Evolutionary conservation across 1,140 invertebrate genomes (phyloP).

Genomic region (Platyscapa corneri): DNA sequence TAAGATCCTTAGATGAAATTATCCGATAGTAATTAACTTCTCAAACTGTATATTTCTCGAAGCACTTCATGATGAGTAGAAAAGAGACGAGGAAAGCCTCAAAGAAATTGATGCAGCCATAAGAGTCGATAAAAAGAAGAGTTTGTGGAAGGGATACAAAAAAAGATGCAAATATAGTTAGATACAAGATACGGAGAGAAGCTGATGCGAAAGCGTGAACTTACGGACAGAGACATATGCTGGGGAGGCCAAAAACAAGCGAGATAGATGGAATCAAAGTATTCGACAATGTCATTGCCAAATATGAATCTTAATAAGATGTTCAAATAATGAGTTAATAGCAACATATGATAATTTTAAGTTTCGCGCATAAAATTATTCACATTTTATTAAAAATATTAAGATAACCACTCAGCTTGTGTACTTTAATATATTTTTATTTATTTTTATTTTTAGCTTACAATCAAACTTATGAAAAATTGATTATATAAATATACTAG

Average conservation of each 20-base stretch:
- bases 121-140: not conserved
- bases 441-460: too few species aligned
- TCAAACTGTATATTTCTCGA: slow-evolving; percentile 55
- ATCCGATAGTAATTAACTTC: slow-evolving; percentile 70
- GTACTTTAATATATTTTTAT: too few species aligned
- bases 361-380: too few species aligned
- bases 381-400: too few species aligned
- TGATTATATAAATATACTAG: too few species aligned
- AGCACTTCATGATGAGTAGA: not conserved
- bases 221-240: not conserved
- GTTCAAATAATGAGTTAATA: not conserved
- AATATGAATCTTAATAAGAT: slow-evolving; percentile 35
- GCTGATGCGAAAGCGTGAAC: not conserved
- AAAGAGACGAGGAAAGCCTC: not conserved
- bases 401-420: too few species aligned
- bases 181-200: slow-evolving; percentile 32
- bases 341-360: not conserved
- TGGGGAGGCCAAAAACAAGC: not conserved
- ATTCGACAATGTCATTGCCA: not conserved
- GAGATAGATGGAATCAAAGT: not conserved
- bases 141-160: slow-evolving; percentile 22
- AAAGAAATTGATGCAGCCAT: slow-evolving; percentile 45
- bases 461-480: too few species aligned
- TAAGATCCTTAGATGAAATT: slow-evolving; percentile 62
- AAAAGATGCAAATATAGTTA: slow-evolving; percentile 28